These are phyloP conservation scores for Falco punctatus DNA, from an alignment of 2,113 vertebrate species.

Conservation along the genomic window DNA sequence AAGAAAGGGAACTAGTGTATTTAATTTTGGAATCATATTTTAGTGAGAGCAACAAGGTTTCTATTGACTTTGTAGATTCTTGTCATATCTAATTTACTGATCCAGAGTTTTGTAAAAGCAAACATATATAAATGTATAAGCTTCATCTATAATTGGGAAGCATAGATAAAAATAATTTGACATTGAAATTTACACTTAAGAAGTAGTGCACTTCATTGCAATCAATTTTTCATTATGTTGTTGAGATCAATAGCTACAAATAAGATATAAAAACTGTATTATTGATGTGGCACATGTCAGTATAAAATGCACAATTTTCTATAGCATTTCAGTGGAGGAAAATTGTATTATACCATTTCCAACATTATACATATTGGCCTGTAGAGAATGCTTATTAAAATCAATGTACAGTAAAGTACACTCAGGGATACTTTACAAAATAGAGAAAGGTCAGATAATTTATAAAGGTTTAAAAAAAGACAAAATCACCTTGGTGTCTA, in stretches of 20 bases:
- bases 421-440: conserved; percentile 67
- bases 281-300: conserved; percentile 79
- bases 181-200: conserved; percentile 83
- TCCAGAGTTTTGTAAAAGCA: conserved; percentile 72
- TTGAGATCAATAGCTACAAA: conserved; percentile 84
- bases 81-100: conserved; percentile 77
- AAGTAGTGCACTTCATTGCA: conserved; percentile 74
- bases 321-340: conserved; percentile 72
- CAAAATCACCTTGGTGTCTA: conserved; percentile 8
- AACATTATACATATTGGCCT: conserved; percentile 78
- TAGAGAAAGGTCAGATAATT: conserved; percentile 46
- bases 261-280: conserved; percentile 85
- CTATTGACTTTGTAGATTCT: conserved; percentile 73
- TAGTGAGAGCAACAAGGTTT: conserved; percentile 72
- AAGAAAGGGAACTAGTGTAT: conserved; percentile 72
- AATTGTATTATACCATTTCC: conserved; percentile 79
- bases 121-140: conserved; percentile 77
- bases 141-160: conserved; percentile 79
- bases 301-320: conserved; percentile 79
- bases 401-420: conserved; percentile 76
- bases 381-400: conserved; percentile 80
- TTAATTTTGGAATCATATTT: conserved; percentile 81
- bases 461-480: conserved; percentile 11
- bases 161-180: conserved; percentile 85
- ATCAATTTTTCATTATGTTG: conserved; percentile 85